These are phyloP conservation scores for Tenualosa ilisha DNA, from an alignment of 2,797 vertebrate species.

Conservation along the genomic window DNA sequence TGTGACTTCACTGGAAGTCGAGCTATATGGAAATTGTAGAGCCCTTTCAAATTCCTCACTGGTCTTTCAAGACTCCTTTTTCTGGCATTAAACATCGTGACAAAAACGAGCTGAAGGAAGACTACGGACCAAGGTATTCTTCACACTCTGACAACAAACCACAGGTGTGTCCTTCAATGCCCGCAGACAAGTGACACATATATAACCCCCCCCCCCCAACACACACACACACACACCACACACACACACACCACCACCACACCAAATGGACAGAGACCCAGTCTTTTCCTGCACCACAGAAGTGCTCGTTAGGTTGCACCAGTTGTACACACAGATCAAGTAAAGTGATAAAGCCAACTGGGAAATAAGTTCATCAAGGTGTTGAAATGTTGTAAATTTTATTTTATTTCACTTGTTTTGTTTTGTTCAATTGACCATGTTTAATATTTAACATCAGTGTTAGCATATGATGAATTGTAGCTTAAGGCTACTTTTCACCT, in stretches of 20 bases:
- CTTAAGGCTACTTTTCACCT: too few relatives aligned
- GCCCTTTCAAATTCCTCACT: conserved; percentile 43
- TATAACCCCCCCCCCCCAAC: background rate
- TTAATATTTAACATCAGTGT: too few relatives aligned
- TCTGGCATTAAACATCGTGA: background rate
- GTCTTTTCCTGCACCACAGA: background rate
- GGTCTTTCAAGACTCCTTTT: conserved; percentile 17
- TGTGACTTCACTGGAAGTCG: conserved; percentile 12
- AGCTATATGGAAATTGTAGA: conserved; percentile 15
- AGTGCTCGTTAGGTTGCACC: background rate
- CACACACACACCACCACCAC: conserved; percentile 1
- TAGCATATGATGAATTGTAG: too few relatives aligned
- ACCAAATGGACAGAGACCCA: background rate
- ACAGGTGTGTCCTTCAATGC: background rate
- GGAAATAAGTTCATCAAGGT: background rate
- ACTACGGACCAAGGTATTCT: background rate
- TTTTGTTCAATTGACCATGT: too few relatives aligned
- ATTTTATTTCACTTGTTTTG: too few relatives aligned
- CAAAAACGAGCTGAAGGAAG: background rate
- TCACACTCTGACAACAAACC: conserved; percentile 8
- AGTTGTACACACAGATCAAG: background rate
- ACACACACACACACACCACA: background rate
- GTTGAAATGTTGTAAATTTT: too few relatives aligned
- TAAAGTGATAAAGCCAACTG: background rate
- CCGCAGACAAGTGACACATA: background rate